Conservation (phyloP, 2,888 invertebrate species). For the Tenthredo notha region DNA sequence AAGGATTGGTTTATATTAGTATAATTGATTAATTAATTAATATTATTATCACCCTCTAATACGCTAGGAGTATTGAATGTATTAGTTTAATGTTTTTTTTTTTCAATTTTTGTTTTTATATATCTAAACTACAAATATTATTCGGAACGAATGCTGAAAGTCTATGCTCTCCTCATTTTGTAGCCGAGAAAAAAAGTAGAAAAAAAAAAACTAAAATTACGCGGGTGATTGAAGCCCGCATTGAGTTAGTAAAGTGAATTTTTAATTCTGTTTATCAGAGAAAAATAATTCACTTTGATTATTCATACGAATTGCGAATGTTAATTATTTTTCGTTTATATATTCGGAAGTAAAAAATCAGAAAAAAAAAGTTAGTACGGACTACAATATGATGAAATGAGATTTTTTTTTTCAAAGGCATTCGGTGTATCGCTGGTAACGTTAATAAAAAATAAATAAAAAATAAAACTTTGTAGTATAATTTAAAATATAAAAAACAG, state of each 20-base stretch:
- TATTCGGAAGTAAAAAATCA: neutral
- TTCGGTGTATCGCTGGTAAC: neutral
- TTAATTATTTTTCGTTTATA: conserved; percentile 22
- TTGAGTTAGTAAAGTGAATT: neutral
- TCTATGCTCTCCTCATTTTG: neutral
- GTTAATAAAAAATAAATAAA: neutral
- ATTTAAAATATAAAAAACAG: conserved; percentile 10
- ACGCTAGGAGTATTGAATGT: conserved; percentile 23
- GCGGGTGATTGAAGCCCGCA: neutral
- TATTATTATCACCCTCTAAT: neutral
- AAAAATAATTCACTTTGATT: conserved; percentile 30
- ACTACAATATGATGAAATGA: neutral
- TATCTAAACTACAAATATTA: neutral
- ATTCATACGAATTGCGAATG: neutral
- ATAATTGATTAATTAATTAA: conserved; percentile 28
- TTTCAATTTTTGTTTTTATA: no score
- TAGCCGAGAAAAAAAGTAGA: neutral
- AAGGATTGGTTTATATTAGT: conserved; percentile 2
- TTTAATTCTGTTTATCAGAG: neutral
- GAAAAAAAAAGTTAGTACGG: neutral
- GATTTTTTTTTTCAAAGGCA: neutral
- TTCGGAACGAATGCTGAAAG: neutral
- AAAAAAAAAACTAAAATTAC: neutral
- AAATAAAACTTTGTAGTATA: conserved; percentile 20
- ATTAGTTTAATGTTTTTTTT: neutral